Base-by-base conservation (phyloP, 2,113 vertebrate genomes). In the Neolamprologus falcicula region DNA sequence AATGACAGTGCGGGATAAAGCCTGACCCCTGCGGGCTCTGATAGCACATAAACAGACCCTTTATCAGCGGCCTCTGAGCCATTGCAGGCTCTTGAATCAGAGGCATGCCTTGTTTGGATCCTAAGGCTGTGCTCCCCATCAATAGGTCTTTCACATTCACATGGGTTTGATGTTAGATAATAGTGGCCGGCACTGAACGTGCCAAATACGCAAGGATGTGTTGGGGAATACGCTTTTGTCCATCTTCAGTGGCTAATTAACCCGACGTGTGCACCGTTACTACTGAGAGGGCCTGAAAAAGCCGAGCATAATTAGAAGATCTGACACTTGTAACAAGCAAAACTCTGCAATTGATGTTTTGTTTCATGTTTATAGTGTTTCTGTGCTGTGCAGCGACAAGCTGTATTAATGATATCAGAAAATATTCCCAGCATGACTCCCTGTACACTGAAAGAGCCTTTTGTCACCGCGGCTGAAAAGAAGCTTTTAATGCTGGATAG, bases 41-140 rank as follows among this genome's bases (percentile, higher is more conserved):
- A 91, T 91, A 92, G 85, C 84, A 73, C 84, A 80, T 78, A 86
- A 93, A 89, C 88, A 50, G 57, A 53, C 83, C 28, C 52, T 91
- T 94, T 94, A 94, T 94, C 91, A 52, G 86, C 10, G 5, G 83
- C 89, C 86, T 61, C 50, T 66, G 84, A 5, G 47, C 82, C 61
- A 54, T 17, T 16, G 78, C 90, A 86, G 45, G 33, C 83, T 76
- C 81, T 61, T 26, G 86, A 92, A 93, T 92, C 90, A 89, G 83
- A 94, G 79, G 66, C 83, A 86, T 91, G 90, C 86, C 89, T 88
- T 87, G 90, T 89, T 92, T 85, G 76, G 52, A 80, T 88, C 59
- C 90, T 13, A 42, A 68, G 79, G 90, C 88, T 71, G 24, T 45
- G 88, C 82, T 88, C 57, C 17, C 47, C 78, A 86, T 90, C 86